Evolutionary conservation across 2,797 vertebrate genomes (phyloP).

Genomic region (Argya squamiceps): DNA sequence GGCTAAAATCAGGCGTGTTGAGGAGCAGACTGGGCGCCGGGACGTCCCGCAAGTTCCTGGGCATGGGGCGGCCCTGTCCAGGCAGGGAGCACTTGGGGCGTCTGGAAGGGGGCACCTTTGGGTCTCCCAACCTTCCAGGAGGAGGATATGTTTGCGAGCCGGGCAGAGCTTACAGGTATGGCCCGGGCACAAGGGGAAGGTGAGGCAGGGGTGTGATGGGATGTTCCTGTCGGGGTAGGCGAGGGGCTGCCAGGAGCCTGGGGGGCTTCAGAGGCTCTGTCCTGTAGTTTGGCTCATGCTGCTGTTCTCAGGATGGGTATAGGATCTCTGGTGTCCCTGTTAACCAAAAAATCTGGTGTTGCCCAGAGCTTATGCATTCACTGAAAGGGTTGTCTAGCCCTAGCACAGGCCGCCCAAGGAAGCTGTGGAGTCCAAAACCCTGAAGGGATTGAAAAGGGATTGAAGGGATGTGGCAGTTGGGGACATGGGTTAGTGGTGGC

Average conservation of each 20-base stretch:
- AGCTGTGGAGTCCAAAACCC: background rate
- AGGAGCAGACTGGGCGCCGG: background rate
- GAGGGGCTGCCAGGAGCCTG: background rate
- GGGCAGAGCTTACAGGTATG: background rate
- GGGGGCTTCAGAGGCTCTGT: background rate
- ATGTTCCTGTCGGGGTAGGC: accelerated
- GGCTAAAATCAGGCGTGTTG: background rate
- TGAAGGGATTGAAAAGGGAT: background rate
- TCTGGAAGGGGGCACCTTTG: background rate
- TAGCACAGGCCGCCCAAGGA: background rate
- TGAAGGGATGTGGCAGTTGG: background rate
- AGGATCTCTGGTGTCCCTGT: background rate
- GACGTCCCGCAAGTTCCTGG: background rate
- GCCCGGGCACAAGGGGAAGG: background rate
- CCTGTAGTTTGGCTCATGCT: background rate
- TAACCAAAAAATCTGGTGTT: background rate
- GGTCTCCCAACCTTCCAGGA: background rate
- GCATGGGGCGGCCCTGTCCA: background rate
- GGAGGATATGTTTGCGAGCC: background rate
- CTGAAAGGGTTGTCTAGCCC: background rate
- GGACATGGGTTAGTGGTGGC: background rate
- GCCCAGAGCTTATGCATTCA: background rate
- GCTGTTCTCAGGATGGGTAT: background rate
- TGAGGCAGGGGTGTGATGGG: background rate
- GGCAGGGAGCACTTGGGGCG: too few species aligned